Evolutionary conservation across 2,113 vertebrate species (phyloP), one percentile per base, ranked within the genome.

Genomic region (Chelonoidis abingdonii): DNA sequence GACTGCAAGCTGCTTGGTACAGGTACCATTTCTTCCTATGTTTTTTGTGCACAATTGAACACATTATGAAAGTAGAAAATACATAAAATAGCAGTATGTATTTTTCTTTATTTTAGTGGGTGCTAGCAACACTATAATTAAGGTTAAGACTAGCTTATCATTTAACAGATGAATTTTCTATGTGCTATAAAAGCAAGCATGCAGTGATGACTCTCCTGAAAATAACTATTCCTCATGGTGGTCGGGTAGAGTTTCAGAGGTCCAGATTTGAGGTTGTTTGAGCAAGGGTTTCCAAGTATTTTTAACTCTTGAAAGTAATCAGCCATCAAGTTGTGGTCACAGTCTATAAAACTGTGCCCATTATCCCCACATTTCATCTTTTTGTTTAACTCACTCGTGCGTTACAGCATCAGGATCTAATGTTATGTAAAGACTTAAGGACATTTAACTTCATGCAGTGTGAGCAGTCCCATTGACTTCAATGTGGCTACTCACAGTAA

Each of bases 131-230:
- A 41, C 31, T 38, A 69, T 69, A 21, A 79, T 49, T 56, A 8
- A 87, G 65, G 22, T 11, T 41, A 85, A 31, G 29, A 62, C 29
- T 31, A 83, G 24, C 59, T 41, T 29, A 29, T 6, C 2, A 25
- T 59, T 86, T 81, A 89, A 85, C 12, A 88, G 65, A 5, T n/a
- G 75, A 6, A 65, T 90, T 90, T 65, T 82, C 47, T 22, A 86
- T 56, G 21, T 19, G 29, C 11, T 57, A 41, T 69, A 81, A 89
- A 93, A 72, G 69, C n/a, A 75, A 24, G 69, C 69, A 22, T 24
- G 5, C 41, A 17, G 8, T 83, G 49, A n/a, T 17, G 56, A 72
- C 8, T 8, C 0, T 14, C 44, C 72, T 75, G 38, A 50, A 83
- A 86, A 80, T 52, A 27, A 53, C 27, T 16, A 16, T 65, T 17